Percentiles rank a stretch among this genome's conserved stretches.
Evolutionary conservation across 1,140 invertebrate genomes (phyloP).

Genomic region (Bombus difficillimus): DNA sequence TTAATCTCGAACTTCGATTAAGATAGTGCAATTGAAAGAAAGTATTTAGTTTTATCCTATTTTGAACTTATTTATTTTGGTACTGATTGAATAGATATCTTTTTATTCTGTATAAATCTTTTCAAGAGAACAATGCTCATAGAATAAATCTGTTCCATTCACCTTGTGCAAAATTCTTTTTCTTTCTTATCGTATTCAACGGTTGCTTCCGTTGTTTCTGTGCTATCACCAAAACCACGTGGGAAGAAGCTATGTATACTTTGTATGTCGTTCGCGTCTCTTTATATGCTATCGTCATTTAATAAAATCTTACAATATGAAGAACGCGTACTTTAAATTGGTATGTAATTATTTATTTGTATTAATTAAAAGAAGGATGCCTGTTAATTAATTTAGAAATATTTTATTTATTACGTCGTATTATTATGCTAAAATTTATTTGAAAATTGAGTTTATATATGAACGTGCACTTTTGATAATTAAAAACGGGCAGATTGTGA

Average conservation of each 20-base stretch:
- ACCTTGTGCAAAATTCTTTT: neutral
- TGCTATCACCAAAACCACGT: neutral
- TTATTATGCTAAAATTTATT: no score
- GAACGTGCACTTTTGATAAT: neutral
- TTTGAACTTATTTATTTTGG: conserved; percentile 24
- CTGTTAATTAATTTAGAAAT: no score
- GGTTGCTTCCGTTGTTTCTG: neutral
- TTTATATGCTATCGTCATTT: neutral
- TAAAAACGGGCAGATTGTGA: neutral
- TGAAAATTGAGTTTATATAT: neutral
- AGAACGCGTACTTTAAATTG: neutral
- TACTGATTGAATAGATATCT: neutral
- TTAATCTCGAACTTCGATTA: conserved; percentile 54
- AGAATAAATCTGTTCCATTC: neutral
- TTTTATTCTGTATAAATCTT: neutral
- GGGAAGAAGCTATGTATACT: neutral
- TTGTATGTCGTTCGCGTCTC: no score
- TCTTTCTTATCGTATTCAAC: neutral
- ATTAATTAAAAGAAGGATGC: no score
- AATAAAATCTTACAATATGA: neutral
- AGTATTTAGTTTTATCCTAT: conserved; percentile 36
- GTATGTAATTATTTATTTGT: neutral
- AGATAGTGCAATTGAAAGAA: conserved; percentile 31
- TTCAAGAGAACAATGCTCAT: neutral
- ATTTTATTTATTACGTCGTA: neutral